Conservation (phyloP, 1,140 invertebrate species). For the Armadillidium nasatum region DNA sequence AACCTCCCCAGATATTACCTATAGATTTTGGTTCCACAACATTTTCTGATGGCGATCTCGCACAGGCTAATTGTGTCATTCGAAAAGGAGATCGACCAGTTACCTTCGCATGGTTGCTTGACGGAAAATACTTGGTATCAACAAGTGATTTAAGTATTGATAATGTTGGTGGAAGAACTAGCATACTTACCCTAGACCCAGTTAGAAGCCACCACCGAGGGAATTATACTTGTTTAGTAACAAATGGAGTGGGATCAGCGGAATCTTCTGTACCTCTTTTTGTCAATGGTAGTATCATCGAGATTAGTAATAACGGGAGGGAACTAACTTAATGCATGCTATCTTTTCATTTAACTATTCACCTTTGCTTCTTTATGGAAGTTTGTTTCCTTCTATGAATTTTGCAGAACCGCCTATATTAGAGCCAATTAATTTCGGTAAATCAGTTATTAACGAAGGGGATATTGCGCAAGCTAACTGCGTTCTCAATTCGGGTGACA, state of each 20-base stretch:
- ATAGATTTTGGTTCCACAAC: conserved; percentile 40
- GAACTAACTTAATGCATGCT: background rate
- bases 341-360: background rate
- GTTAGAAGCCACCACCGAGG: conserved; percentile 45
- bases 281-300: conserved; percentile 38
- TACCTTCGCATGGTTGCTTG: conserved; percentile 70
- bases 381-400: background rate
- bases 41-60: conserved; percentile 53
- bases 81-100: conserved; percentile 76
- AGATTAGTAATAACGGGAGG: background rate
- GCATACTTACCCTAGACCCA: conserved; percentile 45
- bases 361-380: background rate
- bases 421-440: conserved; percentile 40
- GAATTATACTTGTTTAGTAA: conserved; percentile 54
- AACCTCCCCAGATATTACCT: conserved; percentile 41
- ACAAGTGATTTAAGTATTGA: conserved; percentile 32
- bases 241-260: conserved; percentile 58
- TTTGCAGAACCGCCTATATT: conserved; percentile 27
- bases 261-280: conserved; percentile 32
- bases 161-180: conserved; percentile 38
- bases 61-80: conserved; percentile 68
- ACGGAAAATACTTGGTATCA: conserved; percentile 52
- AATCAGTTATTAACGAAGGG: conserved; percentile 33
- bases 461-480: conserved; percentile 35
- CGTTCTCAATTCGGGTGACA: conserved; percentile 22